A percentile compares a stretch with the other conserved stretches of the same genome.
Conservation (phyloP, 2,888 invertebrate species). For the Drosophila mercatorum region DNA sequence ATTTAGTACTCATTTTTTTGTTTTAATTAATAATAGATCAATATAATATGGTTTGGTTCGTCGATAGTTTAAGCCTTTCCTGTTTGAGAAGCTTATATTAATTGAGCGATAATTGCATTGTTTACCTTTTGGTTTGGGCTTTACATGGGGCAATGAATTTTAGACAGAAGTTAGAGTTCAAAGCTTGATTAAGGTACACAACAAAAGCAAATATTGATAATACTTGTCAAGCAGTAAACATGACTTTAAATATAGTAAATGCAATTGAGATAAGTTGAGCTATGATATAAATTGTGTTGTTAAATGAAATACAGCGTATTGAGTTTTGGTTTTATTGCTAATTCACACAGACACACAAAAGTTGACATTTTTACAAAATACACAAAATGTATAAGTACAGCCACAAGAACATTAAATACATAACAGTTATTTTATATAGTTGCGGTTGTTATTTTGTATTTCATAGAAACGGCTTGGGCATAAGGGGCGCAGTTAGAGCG, state of each 20-base stretch:
- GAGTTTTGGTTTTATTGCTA: conserved; percentile 72
- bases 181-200: conserved; percentile 48
- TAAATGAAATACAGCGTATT: conserved; percentile 67
- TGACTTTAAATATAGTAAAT: conserved; percentile 5
- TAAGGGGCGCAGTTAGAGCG: conserved; percentile 52
- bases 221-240: conserved; percentile 46
- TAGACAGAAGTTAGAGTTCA: conserved; percentile 29
- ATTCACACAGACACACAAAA: conserved; percentile 78
- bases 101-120: conserved; percentile 32
- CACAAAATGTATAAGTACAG: conserved; percentile 60
- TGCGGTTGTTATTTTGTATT: conserved; percentile 24
- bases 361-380: conserved; percentile 57
- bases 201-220: conserved; percentile 13
- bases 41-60: background rate
- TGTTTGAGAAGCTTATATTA: conserved; percentile 37
- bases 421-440: conserved; percentile 38
- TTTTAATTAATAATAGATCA: background rate
- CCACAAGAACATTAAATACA: conserved; percentile 54
- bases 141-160: conserved; percentile 18
- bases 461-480: conserved; percentile 66
- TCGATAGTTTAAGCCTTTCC: conserved; percentile 1
- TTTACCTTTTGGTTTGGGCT: conserved; percentile 45
- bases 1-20: background rate
- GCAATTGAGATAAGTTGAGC: conserved; percentile 8
- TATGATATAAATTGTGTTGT: conserved; percentile 26